A percentile compares a stretch with the other conserved stretches of the same genome.
Evolutionary conservation across 2,113 vertebrate genomes (phyloP).

Genomic region (Eupsittula cactorum): DNA sequence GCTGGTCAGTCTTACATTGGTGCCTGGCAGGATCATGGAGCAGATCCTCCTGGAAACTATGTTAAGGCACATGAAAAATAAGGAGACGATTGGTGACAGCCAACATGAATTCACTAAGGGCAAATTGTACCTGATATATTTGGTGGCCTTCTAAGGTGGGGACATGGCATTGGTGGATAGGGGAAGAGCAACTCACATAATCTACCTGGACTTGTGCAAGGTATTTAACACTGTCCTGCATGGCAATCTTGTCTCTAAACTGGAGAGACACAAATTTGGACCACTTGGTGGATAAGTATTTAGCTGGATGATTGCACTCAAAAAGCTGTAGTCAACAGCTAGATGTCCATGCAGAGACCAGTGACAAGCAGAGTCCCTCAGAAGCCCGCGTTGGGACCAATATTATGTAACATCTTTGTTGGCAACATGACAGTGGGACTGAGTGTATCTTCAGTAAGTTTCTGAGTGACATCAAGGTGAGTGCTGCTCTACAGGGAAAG

Average conservation of each 20-base stretch:
- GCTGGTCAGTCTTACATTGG: neutral
- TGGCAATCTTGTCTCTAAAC: neutral
- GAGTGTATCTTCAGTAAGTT: too few relatives aligned
- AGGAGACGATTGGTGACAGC: neutral
- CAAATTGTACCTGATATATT: neutral
- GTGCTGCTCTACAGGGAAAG: too few relatives aligned
- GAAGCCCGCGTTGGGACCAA: fast-evolving
- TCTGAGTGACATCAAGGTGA: too few relatives aligned
- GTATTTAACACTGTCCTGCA: neutral
- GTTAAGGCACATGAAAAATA: neutral
- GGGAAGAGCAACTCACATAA: neutral
- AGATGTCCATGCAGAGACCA: neutral
- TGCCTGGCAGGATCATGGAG: neutral
- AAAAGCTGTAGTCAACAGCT: fast-evolving
- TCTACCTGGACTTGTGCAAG: neutral
- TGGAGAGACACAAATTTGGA: neutral
- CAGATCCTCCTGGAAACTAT: neutral
- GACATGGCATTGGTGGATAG: neutral
- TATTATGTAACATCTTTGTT: too few relatives aligned
- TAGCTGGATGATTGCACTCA: neutral
- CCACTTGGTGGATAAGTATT: neutral
- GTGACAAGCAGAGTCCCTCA: neutral
- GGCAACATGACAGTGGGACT: too few relatives aligned
- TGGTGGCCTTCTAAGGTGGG: neutral
- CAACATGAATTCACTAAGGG: neutral